Base-by-base conservation (phyloP, 1,140 invertebrate genomes). In the Musca domestica region DNA sequence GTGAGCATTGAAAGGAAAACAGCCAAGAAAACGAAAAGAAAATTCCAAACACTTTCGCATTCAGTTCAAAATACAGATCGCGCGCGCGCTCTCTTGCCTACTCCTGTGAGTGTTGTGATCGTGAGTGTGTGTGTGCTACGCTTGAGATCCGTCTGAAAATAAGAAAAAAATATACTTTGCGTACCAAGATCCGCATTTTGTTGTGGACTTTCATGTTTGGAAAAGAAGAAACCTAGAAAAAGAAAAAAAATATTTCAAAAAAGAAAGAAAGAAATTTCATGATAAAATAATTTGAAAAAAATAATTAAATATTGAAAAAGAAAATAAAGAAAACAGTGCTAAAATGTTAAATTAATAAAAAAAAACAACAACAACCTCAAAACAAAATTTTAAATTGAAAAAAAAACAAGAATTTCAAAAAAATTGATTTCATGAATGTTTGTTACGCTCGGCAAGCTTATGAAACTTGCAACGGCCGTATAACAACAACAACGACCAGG, bases 1-100 rank as follows among this genome's bases (percentile, higher is more conserved):
- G n/a, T 41, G 27, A 30, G 4, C 34, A 41, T 30, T 61, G 17
- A 7, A 34, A 34, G n/a, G 25, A 61, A 51, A 51, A 61, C 30
- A 61, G 17, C n/a, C 20, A 41, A 5, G 48, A 51, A 51, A 51
- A 19, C 15, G 20, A 61, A 61, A 61, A 61, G 56, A 61, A 61
- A 61, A 19, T 61, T 61, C 34, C 56, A 61, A 61, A 61, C 56
- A 61, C 56, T 61, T 61, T 61, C 56, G 56, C 56, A 19, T 30
- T 61, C 34, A 34, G 27, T 30, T 61, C 34, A 34, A 61, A 61
- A 34, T 23, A 61, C 27, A 5, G 30, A 0, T 61, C 15, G 47
- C 15, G 10, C 54, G 54, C 34, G 17, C 56, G 56, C n/a, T n/a
- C n/a, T n/a, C n/a, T n/a, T n/a, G n/a, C 34, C 27, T 20, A 17